Evolutionary conservation across 1,140 invertebrate genomes (phyloP).

Genomic region (Zaprionus vittiger): DNA sequence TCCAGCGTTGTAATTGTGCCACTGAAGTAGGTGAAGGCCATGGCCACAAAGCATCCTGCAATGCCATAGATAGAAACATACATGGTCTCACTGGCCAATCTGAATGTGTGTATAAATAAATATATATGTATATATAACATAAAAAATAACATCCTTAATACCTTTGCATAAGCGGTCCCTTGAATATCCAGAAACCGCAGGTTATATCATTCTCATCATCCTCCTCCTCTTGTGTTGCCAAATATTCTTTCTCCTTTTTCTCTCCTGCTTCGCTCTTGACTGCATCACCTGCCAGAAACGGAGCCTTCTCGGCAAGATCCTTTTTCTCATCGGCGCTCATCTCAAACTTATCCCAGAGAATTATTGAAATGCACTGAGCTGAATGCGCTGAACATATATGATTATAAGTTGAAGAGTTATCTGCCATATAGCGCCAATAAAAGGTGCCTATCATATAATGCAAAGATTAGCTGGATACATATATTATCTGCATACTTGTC

Average conservation of each 20-base stretch:
- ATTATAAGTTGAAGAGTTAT: conserved; percentile 20
- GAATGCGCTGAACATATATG: conserved; percentile 6
- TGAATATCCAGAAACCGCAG: conserved; percentile 87
- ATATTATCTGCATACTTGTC: conserved; percentile 11
- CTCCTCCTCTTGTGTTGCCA: background rate
- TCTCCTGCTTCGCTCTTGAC: background rate
- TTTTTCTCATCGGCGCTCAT: conserved; percentile 27
- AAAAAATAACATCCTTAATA: background rate
- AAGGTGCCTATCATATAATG: conserved; percentile 5
- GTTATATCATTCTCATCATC: conserved; percentile 86
- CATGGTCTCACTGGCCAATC: conserved; percentile 90
- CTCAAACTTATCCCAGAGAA: conserved; percentile 5
- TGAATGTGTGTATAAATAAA: conserved; percentile 26
- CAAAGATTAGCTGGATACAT: conserved; percentile 33
- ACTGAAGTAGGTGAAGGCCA: conserved; percentile 90
- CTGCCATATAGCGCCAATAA: conserved; percentile 27
- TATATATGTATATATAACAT: background rate
- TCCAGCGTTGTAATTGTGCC: conserved; percentile 92
- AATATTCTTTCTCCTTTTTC: background rate
- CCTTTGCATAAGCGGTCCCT: conserved; percentile 85
- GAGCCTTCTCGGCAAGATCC: conserved; percentile 18
- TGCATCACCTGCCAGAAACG: conserved; percentile 17
- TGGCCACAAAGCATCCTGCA: conserved; percentile 89
- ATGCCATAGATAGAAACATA: conserved; percentile 90
- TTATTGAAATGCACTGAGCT: conserved; percentile 19